phyloP scores from a whole-genome alignment of 2,113 vertebrate genomes.

The Siphamia tubifer region DNA sequence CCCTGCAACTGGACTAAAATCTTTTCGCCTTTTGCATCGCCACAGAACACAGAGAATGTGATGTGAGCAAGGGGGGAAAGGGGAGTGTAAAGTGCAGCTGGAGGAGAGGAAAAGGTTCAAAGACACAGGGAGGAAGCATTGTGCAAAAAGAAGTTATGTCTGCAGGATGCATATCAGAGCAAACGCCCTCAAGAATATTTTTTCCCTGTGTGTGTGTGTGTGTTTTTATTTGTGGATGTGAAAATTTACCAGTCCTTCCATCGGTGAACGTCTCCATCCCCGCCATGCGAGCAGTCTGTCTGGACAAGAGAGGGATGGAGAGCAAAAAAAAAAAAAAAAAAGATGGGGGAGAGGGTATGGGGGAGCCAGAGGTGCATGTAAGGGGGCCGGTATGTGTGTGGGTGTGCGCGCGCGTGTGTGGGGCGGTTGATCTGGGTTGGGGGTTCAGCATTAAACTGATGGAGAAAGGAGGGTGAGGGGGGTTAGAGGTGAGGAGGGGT shows the following conservation, averaged over 20 bases:
- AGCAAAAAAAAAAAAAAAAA: too few relatives aligned
- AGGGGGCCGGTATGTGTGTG: constrained; percentile 58
- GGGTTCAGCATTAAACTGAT: constrained; percentile 74
- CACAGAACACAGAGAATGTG: constrained; percentile 41
- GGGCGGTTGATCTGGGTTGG: constrained; percentile 50
- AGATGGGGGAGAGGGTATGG: constrained; percentile 51
- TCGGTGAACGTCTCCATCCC: constrained; percentile 89
- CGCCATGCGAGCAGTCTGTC: constrained; percentile 84
- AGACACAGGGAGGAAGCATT: constrained; percentile 64
- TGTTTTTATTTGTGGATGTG: constrained; percentile 50
- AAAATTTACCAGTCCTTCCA: constrained; percentile 89
- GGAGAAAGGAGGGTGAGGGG: constrained; percentile 50
- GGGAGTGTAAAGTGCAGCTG: constrained; percentile 32
- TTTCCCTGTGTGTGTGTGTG: not conserved
- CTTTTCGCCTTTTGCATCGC: constrained; percentile 47
- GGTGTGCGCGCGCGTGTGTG: not conserved
- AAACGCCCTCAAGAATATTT: constrained; percentile 28
- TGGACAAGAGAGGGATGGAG: constrained; percentile 78
- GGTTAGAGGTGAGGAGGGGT: constrained; percentile 71
- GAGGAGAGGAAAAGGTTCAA: constrained; percentile 41
- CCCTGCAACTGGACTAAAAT: constrained; percentile 25
- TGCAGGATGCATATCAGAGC: constrained; percentile 77
- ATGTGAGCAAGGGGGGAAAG: constrained; percentile 27
- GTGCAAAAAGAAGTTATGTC: constrained; percentile 73
- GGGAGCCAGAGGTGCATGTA: constrained; percentile 73